A percentile compares a stretch with the other conserved stretches of the same genome.
phyloP scores from a whole-genome alignment of 2,797 vertebrate genomes.

The Alcedo atthis region DNA sequence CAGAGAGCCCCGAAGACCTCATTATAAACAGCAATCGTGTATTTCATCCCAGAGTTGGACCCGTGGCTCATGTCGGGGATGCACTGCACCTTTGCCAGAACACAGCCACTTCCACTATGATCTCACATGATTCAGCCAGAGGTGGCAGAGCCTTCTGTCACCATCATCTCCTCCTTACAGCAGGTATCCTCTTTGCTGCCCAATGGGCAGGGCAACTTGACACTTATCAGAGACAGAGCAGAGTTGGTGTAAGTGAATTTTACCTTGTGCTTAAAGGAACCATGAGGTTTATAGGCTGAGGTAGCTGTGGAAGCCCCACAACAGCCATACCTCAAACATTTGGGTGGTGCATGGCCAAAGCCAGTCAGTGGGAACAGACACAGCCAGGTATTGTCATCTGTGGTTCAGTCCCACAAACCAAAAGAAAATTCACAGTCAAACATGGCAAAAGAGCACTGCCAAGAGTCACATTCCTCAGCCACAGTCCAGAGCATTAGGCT shows the following conservation, averaged over 20 bases:
- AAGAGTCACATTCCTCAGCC: neutral
- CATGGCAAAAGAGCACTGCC: neutral
- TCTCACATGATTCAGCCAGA: neutral
- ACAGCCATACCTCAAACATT: accelerated
- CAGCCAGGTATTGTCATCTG: neutral
- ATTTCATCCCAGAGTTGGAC: neutral
- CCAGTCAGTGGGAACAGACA: neutral
- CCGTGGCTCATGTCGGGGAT: neutral
- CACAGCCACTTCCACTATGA: neutral
- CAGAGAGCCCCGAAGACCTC: neutral
- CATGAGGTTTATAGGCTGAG: neutral
- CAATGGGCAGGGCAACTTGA: neutral
- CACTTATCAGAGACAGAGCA: neutral
- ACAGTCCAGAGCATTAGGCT: neutral
- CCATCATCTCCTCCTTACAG: neutral
- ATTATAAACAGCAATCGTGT: neutral
- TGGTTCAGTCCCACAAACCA: neutral
- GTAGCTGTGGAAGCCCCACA: neutral
- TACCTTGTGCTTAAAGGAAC: neutral
- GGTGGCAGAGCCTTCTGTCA: neutral
- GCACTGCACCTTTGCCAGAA: neutral
- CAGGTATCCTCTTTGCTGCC: neutral
- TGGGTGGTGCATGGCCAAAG: neutral
- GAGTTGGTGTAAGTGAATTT: neutral
- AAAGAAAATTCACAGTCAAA: neutral